Base-by-base conservation (phyloP, 1,140 invertebrate species). In the Centruroides sculpturatus region DNA sequence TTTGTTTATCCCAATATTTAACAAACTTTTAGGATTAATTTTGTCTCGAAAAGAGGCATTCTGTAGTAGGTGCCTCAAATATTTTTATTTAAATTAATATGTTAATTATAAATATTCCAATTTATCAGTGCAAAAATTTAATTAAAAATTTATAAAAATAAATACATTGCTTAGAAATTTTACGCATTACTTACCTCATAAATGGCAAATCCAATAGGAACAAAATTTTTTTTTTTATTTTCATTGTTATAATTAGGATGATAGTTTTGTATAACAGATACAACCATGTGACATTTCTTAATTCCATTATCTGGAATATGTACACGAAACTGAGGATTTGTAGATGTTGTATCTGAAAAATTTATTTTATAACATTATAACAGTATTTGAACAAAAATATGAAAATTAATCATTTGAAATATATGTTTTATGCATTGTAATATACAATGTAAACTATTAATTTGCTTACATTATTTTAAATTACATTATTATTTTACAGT, bases 281-380 rank as follows among this genome's bases (percentile, higher is more conserved):
- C 81, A 46, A 86, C 83, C 23, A 85, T 82, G 73, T 85, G 83
- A 68, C 83, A 84, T 74, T 84, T 84, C 13, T 78, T 77, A 50
- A 61, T 58, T 13, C 67, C 66, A 12, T 77, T 77, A 56, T 80
- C 72, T 6, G 82, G 82, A 59, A 85, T 84, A 69, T 82, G 80
- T 36, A 85, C 78, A 66, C 82, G 81, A 70, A 85, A 85, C 71
- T 85, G 83, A 5, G 84, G 84, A 75, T 85, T 85, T 78, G 81
- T 80, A 7, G 80, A 74, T 4, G 81, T 82, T 5, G 82, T 84
- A 57, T 83, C 82, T 82, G 72, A 23, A 73, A 72, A 61, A 41
- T 53, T 13, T 53, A 58, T 58, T 50, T 55, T 41, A 23, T 23
- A 23, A 23, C 23, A 23, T 23, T 23, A 23, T 23, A 23, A 23